Conservation (phyloP, 2,113 vertebrate genomes). For the Thermophis baileyi region DNA sequence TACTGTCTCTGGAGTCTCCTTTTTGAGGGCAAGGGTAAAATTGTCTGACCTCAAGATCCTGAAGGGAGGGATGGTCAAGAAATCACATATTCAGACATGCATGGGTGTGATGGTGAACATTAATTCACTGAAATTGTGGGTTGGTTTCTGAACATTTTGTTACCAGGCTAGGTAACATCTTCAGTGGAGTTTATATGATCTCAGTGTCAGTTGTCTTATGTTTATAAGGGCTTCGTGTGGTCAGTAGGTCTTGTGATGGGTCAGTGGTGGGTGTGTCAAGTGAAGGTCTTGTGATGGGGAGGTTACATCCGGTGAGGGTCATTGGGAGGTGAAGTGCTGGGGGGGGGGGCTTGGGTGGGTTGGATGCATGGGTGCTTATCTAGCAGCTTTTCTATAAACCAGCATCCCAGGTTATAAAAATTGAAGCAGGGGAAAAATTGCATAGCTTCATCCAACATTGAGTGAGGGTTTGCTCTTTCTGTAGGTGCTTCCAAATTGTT, state of each 20-base stretch:
- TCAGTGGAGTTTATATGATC: too few relatives aligned
- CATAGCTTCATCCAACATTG: background rate
- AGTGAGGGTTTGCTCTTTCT: background rate
- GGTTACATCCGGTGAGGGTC: too few relatives aligned
- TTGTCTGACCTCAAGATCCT: background rate
- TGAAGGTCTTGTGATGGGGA: too few relatives aligned
- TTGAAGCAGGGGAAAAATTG: background rate
- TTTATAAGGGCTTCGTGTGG: too few relatives aligned
- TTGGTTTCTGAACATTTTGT: too few relatives aligned
- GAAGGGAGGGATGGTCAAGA: background rate
- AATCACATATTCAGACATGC: background rate
- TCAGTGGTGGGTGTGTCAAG: too few relatives aligned
- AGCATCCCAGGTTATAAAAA: background rate
- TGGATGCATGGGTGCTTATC: background rate
- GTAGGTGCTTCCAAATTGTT: background rate
- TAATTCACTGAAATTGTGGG: too few relatives aligned
- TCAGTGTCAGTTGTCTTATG: too few relatives aligned
- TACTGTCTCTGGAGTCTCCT: background rate
- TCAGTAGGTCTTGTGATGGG: too few relatives aligned
- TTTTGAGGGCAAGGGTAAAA: background rate
- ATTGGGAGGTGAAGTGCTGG: too few relatives aligned
- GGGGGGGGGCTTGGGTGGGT: too few relatives aligned
- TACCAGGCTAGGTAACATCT: too few relatives aligned
- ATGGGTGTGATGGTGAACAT: background rate
- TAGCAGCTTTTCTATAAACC: background rate